These are phyloP conservation scores for Macrophya alboannulata DNA, from an alignment of 2,888 invertebrate genomes.

Conservation along the genomic window DNA sequence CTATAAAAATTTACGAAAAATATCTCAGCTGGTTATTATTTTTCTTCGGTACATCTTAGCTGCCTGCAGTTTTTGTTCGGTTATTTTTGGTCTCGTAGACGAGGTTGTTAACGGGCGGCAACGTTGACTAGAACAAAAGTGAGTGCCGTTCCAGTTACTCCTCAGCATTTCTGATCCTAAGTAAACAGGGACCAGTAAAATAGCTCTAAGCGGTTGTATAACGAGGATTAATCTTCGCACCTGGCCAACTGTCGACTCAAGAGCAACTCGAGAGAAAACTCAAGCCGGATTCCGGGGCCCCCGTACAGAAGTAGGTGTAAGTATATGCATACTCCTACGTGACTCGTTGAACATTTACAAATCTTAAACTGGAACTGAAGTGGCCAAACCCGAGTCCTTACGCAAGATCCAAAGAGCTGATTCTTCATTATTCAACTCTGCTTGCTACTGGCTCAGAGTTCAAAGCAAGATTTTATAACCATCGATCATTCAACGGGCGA, in stretches of 20 bases:
- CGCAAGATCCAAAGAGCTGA: neutral
- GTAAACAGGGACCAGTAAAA: slow-evolving; percentile 68
- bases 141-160: slow-evolving; percentile 69
- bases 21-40: neutral
- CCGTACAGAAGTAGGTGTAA: slow-evolving; percentile 28
- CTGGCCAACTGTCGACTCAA: slow-evolving; percentile 60
- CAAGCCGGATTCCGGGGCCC: slow-evolving; percentile 17
- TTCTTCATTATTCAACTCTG: neutral
- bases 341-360: slow-evolving; percentile 33
- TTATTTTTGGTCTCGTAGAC: neutral
- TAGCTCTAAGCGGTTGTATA: slow-evolving; percentile 64
- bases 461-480: neutral
- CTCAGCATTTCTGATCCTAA: slow-evolving; percentile 69
- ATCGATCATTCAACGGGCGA: neutral
- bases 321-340: slow-evolving; percentile 32
- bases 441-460: neutral
- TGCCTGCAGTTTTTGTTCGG: neutral
- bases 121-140: slow-evolving; percentile 69
- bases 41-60: neutral
- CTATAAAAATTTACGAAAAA: slow-evolving; percentile 60
- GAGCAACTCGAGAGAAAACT: slow-evolving; percentile 30
- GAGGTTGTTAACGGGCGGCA: slow-evolving; percentile 38
- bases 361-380: neutral
- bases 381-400: neutral
- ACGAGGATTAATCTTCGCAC: slow-evolving; percentile 65